Base-by-base conservation (phyloP, 2,113 vertebrate genomes). In the Thalassoma bifasciatum region DNA sequence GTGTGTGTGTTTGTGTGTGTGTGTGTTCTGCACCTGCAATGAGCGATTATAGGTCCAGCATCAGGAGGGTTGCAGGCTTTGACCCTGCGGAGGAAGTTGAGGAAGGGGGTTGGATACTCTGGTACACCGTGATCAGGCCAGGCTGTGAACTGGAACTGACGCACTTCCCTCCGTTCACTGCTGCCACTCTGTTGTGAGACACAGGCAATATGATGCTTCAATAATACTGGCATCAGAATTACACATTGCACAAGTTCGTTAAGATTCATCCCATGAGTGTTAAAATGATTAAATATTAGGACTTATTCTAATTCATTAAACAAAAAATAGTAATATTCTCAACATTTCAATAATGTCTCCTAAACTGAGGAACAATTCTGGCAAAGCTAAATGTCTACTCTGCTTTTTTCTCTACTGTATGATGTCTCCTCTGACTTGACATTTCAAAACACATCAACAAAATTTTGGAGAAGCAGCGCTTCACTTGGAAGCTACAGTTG, bases 61-160 rank as follows among this genome's bases (percentile, higher is more conserved):
- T 99, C 98, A 0, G 98, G 96, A 0, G 98, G 97, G 85, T 99
- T 99, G 90, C 98, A 99, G 46, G 97, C 95, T 89, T 99, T 99
- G 46, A 99, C 98, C 65, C 98, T 89, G 46, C 98, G 94, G 42
- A 99, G 95, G 86, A 99, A 99, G 23, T 98, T 98, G 87, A 99
- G 94, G 94, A 99, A 99, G 0, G 98, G 98, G 0, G 98, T 99
- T 7, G 98, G 98, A 71, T 99, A 99, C 83, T 99, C 98, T 0
- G 98, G 98, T 0, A 99, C 98, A 0, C 98, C 98, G 0, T 99
- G 98, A 87, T 99, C 98, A 0, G 98, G 98, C 98, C 98, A 99
- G 0, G 96, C 95, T 0, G 98, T 99, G 90, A 99, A 99, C 94
- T 99, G 98, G 94, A 99, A 99, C 93, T 99, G 98, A 26, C 98